These are phyloP conservation scores for Lepeophtheirus salmonis DNA, from an alignment of 1,140 invertebrate species.

Conservation along the genomic window DNA sequence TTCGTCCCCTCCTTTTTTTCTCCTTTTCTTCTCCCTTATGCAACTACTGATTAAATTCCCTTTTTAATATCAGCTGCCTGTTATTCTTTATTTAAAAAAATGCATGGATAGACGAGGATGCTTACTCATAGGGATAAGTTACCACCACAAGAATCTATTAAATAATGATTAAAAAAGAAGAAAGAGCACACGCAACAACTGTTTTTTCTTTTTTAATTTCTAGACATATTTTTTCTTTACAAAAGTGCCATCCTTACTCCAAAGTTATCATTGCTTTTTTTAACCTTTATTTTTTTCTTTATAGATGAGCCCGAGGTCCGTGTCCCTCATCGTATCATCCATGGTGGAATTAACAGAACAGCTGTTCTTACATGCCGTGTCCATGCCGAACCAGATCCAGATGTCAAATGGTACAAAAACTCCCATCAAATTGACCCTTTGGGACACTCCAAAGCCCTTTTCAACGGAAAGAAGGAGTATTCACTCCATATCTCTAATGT, in stretches of 20 bases:
- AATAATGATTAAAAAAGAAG: too few relatives aligned
- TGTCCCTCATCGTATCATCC: background rate
- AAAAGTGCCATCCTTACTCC: background rate
- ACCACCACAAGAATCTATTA: too few relatives aligned
- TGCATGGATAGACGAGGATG: too few relatives aligned
- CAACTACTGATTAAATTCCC: too few relatives aligned
- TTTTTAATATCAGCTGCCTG: too few relatives aligned
- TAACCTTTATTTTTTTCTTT: background rate
- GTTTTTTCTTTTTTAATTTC: background rate
- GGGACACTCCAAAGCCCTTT: background rate
- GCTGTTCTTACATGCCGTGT: background rate
- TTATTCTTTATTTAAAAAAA: too few relatives aligned
- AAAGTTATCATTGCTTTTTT: background rate
- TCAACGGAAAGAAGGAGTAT: constrained; percentile 6
- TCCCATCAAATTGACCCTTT: background rate
- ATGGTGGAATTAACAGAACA: constrained; percentile 4
- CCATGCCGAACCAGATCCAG: constrained; percentile 9
- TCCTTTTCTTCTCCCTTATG: too few relatives aligned
- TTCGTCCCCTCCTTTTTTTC: too few relatives aligned
- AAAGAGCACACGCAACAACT: too few relatives aligned
- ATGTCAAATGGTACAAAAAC: constrained; percentile 14
- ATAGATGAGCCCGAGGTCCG: constrained; percentile 2
- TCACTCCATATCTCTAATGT: constrained; percentile 1
- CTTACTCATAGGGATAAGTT: too few relatives aligned
- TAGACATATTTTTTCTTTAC: background rate